Base-by-base conservation (phyloP, 2,113 vertebrate species). In the Heterochromis multidens region DNA sequence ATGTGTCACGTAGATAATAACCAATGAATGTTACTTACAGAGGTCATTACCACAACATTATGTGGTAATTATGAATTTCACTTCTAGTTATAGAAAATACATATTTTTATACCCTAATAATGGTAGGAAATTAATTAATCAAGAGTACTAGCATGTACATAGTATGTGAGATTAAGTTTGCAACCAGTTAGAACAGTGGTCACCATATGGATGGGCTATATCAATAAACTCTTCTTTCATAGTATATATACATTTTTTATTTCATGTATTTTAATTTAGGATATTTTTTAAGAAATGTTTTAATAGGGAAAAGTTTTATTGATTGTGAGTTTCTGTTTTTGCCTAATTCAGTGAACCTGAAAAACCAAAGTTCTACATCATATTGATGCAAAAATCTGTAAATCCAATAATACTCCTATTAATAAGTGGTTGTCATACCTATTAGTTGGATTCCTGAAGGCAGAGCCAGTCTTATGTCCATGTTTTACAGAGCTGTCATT, bases 281-380 rank as follows among this genome's bases (percentile, higher is more conserved):
- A 74, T 5, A 21, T 74, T 31, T 52, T 17, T 74, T n/a, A n/a
- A 74, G 43, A 52, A n/a, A 31, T 74, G 43, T 52, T 52, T 74
- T 74, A 31, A 52, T 52, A 52, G 67, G 14, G 25, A 43, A 65
- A 49, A 17, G 29, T 27, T 72, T 72, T 52, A 27, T 72, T 72
- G 67, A 72, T 52, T 72, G 43, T 72, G 65, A 72, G 65, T 17
- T 63, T 43, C 8, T 49, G 43, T n/a, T 67, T 70, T 52, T 52
- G 25, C 25, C 43, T 74, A 52, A 52, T 74, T 52, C 43, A 74
- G 67, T 74, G 67, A 54, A 57, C 43, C 25, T 25, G n/a, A 62
- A 52, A 67, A 76, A 85, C 79, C 17, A 63, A 54, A 35, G 63
- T 87, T 40, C 82, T 81, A 87, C 77, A 89, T 89, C 85, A 89